Percentiles rank a stretch among this genome's conserved stretches.
Conservation (phyloP, 2,113 vertebrate species). For the Phalacrocorax carbo region DNA sequence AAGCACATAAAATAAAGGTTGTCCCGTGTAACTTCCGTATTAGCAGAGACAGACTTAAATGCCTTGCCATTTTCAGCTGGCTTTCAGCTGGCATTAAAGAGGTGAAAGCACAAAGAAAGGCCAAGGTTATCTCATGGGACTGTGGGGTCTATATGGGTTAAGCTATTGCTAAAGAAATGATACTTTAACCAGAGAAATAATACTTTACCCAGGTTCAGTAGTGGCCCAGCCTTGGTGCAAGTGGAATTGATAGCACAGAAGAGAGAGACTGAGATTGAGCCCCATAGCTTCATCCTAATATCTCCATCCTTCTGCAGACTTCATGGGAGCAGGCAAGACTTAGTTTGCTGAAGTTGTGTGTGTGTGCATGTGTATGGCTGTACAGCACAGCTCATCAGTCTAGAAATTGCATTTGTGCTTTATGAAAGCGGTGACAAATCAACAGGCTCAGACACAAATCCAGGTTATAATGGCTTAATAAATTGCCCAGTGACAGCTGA, state of each 20-base stretch:
- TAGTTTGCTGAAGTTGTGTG: background rate
- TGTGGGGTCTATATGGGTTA: background rate
- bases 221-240: background rate
- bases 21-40: background rate
- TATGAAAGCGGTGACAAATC: background rate
- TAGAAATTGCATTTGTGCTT: background rate
- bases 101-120: background rate
- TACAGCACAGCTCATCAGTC: background rate
- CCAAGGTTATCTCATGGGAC: background rate
- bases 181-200: background rate
- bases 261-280: background rate
- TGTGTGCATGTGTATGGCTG: background rate
- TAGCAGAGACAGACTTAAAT: background rate
- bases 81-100: background rate
- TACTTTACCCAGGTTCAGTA: no score
- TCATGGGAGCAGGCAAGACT: background rate
- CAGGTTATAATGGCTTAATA: background rate
- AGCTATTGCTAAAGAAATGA: background rate
- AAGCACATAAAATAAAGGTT: background rate
- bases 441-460: background rate
- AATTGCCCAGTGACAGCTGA: constrained; percentile 2
- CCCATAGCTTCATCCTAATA: background rate
- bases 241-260: background rate
- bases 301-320: background rate
- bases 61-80: background rate